Evolutionary conservation across 2,113 vertebrate genomes (phyloP), one percentile per base, ranked within the genome.

Genomic region (Zapus hudsonius): DNA sequence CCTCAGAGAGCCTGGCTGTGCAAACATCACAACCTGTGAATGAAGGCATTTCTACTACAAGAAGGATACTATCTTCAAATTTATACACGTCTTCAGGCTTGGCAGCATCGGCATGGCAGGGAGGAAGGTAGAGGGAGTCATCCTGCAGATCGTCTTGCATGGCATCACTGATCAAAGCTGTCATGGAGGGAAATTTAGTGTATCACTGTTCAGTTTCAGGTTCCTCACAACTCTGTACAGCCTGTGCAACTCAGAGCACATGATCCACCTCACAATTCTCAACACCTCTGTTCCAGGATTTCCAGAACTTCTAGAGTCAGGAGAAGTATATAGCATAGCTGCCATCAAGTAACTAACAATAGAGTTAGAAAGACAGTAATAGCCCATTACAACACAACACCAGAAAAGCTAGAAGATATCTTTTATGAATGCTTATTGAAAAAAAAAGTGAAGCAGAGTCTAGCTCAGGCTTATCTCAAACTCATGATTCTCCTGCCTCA

Each of bases 31-130:
- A 25, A n/a, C 76, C 19, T 84, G 22, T 31, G 69, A 59, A 78
- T 44, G 20, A 31, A 78, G 52, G 87, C 57, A 64, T 4, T 36
- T 42, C 74, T 36, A 79, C 9, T 19, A 81, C 61, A 98, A 99
- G 95, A 98, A 99, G 95, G 99, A 99, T 99, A 99, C 99, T 85
- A 59, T 98, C 98, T 44, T 99, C 98, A 94, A 99, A 99, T 61
- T 92, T 97, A 97, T 99, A 99, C 33, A 99, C 98, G 0, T 99
- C 84, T 93, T 99, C 98, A 2, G 97, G 98, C 57, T 61, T 98
- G 40, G 97, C 85, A 0, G 99, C 99, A 0, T 98, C 97, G 69
- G 96, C 83, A 2, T 99, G 93, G 97, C 98, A 99, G 0, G 98
- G 98, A 1, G 99, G 99, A 22, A 99, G 98, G 92, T 98, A 98